Base-by-base conservation (phyloP, 1,140 invertebrate genomes). In the Melitaea cinxia region DNA sequence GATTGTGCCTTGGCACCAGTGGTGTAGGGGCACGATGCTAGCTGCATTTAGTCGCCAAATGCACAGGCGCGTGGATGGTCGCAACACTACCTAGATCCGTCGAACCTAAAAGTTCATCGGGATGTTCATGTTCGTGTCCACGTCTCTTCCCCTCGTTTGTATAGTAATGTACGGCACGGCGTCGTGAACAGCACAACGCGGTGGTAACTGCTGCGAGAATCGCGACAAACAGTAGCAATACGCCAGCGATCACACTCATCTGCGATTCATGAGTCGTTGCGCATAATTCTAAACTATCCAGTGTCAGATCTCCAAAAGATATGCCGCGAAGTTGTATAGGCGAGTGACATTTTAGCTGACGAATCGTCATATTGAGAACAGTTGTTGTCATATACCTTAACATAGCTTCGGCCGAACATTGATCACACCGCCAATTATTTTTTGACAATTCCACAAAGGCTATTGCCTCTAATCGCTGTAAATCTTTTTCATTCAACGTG, bases 121-220 rank as follows among this genome's bases (percentile, higher is more conserved):
- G 87, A 64, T 91, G 92, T 4, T 93, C 92, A 52, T 92, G 91
- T 39, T 92, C 91, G 14, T 90, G 89, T 61, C 93, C 92, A 37
- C 89, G 78, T 10, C 93, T 78, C 70, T 94, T 94, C 68, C 94
- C 94, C 80, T 95, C 95, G 77, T 95, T 93, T 0, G 95, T 95
- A 80, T 95, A 95, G 77, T 95, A 96, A 30, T 93, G 93, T 7
- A 94, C 94, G 0, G 94, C 92, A 65, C 95, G 94, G 14, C 94
- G 91, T 37, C 92, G 86, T 21, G 94, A 93, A 75, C 93, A 94
- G 55, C 92, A 92, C 9, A 94, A 75, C 0, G 89, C 92, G 0
- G 85, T 92, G 0, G 93, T 80, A 6, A 93, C 82, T 0, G 88
- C 91, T 0, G 92, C 80, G 5, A 92, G 77, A 4, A 92, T 90